These are phyloP conservation scores for Phaetusa simplex DNA, from an alignment of 2,113 vertebrate genomes.

Conservation along the genomic window DNA sequence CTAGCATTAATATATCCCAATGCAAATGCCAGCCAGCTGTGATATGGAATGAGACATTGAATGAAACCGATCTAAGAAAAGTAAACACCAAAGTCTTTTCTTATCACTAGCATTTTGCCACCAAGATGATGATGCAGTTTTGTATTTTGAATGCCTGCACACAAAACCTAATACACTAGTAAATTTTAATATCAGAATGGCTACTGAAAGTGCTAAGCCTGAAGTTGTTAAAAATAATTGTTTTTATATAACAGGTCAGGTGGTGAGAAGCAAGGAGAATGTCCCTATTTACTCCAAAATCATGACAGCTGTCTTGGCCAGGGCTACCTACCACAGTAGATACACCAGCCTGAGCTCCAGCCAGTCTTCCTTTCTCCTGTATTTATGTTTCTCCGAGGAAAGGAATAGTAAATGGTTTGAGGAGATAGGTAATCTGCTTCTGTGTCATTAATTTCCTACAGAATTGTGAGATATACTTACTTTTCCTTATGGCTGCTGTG, in stretches of 20 bases:
- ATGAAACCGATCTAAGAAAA: neutral
- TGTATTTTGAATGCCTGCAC: neutral
- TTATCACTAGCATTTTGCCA: neutral
- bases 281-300: neutral
- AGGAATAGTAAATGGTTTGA: neutral
- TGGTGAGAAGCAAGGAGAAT: neutral
- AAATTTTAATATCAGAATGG: neutral
- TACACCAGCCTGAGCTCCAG: neutral
- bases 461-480: neutral
- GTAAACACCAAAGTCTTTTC: neutral
- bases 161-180: neutral
- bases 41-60: neutral
- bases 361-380: neutral
- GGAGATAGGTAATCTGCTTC: neutral
- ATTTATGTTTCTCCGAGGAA: neutral
- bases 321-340: neutral
- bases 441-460: neutral
- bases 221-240: neutral
- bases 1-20: neutral
- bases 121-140: neutral
- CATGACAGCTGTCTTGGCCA: neutral
- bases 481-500: neutral
- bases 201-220: neutral
- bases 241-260: neutral
- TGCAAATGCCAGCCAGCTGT: neutral